Base-by-base conservation (phyloP, 1,140 invertebrate genomes). In the Formica selysi region DNA sequence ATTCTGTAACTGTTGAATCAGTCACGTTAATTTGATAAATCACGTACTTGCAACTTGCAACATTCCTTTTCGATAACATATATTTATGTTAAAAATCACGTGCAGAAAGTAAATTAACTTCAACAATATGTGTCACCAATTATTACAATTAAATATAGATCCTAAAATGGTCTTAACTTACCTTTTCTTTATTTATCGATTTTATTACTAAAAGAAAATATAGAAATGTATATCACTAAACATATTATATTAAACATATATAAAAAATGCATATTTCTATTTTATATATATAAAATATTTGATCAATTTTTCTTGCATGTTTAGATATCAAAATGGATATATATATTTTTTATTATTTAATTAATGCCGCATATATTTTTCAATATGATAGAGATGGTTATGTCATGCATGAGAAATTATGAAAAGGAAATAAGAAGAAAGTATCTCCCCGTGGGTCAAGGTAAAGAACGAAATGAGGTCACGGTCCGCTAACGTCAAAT, bases 401-500 rank as follows among this genome's bases (percentile, higher is more conserved):
- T 38, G 61, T 48, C 41, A 22, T 32, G 19, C 19, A 41, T 36
- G 26, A 32, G 22, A 78, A 29, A 80, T 13, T 29, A 29, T 7
- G 38, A 48, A 6, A 36, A 44, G 48, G 68, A 86, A 81, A 10
- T 67, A 2, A 74, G 59, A 78, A 73, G 85, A 89, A 88, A 84
- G 62, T 86, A 80, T 84, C 73, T 51, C 19, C 13, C 6, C 36
- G 8, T 10, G 8, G 81, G 86, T 87, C 86, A 90, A 92, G 90
- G 90, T 91, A 3, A 54, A 19, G 48, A 83, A 83, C 10, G 5
- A 81, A 91, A 89, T 62, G 73, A 80, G 90, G 89, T 87, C 89
- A 92, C 64, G 90, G 91, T 90, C 88, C 71, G n/a, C 41, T 54
- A 79, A 73, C 62, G 54, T 61, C 48, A 48, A 85, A 80, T 87